Base-by-base conservation (phyloP, 2,888 invertebrate species). In the Leptothorax acervorum region DNA sequence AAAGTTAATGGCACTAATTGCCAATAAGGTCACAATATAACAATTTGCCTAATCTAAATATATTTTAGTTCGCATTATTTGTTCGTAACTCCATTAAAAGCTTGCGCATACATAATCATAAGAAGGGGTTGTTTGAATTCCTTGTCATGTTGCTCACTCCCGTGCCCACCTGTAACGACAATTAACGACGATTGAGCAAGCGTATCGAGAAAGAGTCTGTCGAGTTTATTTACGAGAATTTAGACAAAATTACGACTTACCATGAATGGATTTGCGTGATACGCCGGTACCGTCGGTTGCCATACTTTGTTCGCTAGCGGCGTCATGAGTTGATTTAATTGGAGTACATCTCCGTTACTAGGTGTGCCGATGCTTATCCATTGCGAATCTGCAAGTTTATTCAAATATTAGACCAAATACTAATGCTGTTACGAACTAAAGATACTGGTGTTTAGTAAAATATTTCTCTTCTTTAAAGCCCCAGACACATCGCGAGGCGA, bases 41-140 rank as follows among this genome's bases (percentile, higher is more conserved):
- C 89, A 91, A 92, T 91, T 90, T 85, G 89, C 88, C 90, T 92
- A 94, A 91, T 86, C 92, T 93, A 94, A 92, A 93, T 90, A 90
- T 92, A 92, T 90, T 92, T 92, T 88, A 91, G 90, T 89, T 93
- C 91, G 90, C 89, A 91, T 91, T 91, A 90, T 92, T 93, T 91
- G 92, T 94, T 94, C 92, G 90, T 91, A 91, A 91, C 89, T 91
- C 91, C 83, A 87, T 91, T 90, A 86, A 89, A 86, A 89, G 84
- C 83, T 91, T 87, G 87, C 87, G 83, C 83, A 86, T 89, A 86
- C 86, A 91, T 88, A 87, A 94, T 96, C 96, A 96, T 95, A 96
- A 96, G 94, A 96, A 96, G 63, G 96, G 96, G 92, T 96, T 96
- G 94, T 95, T 96, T 85, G 96, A 95, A 93, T 95, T 95, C 90